Base-by-base conservation (phyloP, 2,797 vertebrate genomes). In the Benthosema pterotum region DNA sequence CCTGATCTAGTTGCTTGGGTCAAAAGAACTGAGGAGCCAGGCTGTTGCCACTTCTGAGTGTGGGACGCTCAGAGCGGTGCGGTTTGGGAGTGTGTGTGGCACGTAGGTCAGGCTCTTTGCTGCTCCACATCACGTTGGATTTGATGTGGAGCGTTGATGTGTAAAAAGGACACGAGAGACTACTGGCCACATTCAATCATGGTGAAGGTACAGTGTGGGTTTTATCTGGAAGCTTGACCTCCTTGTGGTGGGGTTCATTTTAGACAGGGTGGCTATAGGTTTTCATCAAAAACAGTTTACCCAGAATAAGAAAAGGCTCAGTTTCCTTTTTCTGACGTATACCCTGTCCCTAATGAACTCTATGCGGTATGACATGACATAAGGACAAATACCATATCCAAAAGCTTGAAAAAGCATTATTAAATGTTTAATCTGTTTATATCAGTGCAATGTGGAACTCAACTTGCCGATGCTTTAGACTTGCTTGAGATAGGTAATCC, bases 1-100 rank as follows among this genome's bases (percentile, higher is more conserved):
- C 57, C 54, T 65, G 78, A 84, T 77, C 76, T 25, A 15, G 50
- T 57, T 43, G 52, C 52, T 67, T 4, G 57, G 70, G 67, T 78
- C 76, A 68, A 52, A 80, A 57, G 54, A 80, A 57, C 14, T 22
- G 57, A 32, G 59, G 51, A 49, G 28, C 69, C 65, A 28, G 32
- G 49, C 2, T 22, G 56, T 48, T 81, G 77, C 67, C 68, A 67
- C 62, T 75, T 75, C 63, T 66, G 66, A 83, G 84, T 54, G 32
- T 38, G 74, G 64, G 65, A 75, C 77, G 60, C 56, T 66, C 47
- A 74, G 52, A 75, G 51, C 55, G 65, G 69, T 13, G 50, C 71
- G 55, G 32, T 28, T 1, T 50, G 32, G 52, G 19, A 63, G 22
- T 13, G 3, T 38, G 14, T 2, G 43, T 38, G 50, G 18, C 48